Percentiles rank a stretch among this genome's conserved stretches.
Evolutionary conservation across 2,113 vertebrate genomes (phyloP).

Genomic region (Hypanus sabinus): DNA sequence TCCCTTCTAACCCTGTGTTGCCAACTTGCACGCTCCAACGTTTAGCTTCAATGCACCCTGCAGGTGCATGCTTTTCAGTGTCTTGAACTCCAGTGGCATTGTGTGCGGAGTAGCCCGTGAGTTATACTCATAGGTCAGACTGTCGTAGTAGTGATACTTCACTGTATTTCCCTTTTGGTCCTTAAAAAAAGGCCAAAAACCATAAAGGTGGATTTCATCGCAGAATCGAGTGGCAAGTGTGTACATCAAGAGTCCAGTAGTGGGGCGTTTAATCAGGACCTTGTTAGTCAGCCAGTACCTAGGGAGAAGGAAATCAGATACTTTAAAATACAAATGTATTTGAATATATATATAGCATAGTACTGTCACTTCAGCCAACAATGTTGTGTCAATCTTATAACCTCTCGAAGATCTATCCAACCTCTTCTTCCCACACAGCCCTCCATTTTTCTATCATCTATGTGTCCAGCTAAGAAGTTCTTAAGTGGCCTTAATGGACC

Average conservation of each 20-base stretch:
- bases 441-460: too few relatives aligned
- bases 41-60: conserved; percentile 88
- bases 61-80: conserved; percentile 77
- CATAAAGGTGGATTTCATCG: conserved; percentile 86
- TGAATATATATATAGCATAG: too few relatives aligned
- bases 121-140: conserved; percentile 82
- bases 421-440: too few relatives aligned
- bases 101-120: conserved; percentile 87
- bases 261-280: conserved; percentile 90
- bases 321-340: not conserved
- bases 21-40: conserved; percentile 66
- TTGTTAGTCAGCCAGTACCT: conserved; percentile 96
- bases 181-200: conserved; percentile 87
- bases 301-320: conserved; percentile 32
- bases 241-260: conserved; percentile 92
- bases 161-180: conserved; percentile 73
- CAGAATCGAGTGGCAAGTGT: conserved; percentile 93
- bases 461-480: too few relatives aligned
- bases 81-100: conserved; percentile 95
- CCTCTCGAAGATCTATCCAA: too few relatives aligned
- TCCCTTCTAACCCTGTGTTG: conserved; percentile 41
- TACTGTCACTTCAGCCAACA: too few relatives aligned
- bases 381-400: too few relatives aligned
- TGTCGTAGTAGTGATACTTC: conserved; percentile 95
- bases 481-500: too few relatives aligned